Conservation (phyloP, 2,888 invertebrate species). For the Sinohyriopsis cumingii region DNA sequence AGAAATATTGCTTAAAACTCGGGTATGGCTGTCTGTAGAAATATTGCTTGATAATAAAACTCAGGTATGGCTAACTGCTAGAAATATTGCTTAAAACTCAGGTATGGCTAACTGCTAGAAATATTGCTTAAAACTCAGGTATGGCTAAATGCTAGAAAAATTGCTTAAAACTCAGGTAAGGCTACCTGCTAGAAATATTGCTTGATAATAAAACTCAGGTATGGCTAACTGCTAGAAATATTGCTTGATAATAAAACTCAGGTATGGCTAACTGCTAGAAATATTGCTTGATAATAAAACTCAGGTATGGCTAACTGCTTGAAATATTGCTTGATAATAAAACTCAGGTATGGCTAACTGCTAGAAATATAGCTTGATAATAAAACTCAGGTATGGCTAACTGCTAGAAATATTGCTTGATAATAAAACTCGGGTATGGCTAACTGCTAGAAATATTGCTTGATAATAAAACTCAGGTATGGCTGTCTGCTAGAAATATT, state of each 20-base stretch:
- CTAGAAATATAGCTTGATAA: background rate
- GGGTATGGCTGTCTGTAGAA: slow-evolving; percentile 47
- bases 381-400: slow-evolving; percentile 57
- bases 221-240: background rate
- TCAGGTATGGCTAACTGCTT: slow-evolving; percentile 52
- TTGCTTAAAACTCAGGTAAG: slow-evolving; percentile 62
- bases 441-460: background rate
- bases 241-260: slow-evolving; percentile 42
- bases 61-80: slow-evolving; percentile 52
- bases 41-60: slow-evolving; percentile 21
- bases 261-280: slow-evolving; percentile 39
- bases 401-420: background rate
- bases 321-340: slow-evolving; percentile 16
- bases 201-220: slow-evolving; percentile 56
- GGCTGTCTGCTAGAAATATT: background rate
- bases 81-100: slow-evolving; percentile 51
- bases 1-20: slow-evolving; percentile 53
- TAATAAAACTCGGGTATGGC: slow-evolving; percentile 57
- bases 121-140: too few relatives aligned
- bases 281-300: slow-evolving; percentile 21
- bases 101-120: slow-evolving; percentile 39
- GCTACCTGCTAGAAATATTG: background rate
- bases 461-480: slow-evolving; percentile 57
- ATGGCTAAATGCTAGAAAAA: too few relatives aligned
- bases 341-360: slow-evolving; percentile 54